These are phyloP conservation scores for Toxotes jaculatrix DNA, from an alignment of 2,113 vertebrate species.

Conservation along the genomic window DNA sequence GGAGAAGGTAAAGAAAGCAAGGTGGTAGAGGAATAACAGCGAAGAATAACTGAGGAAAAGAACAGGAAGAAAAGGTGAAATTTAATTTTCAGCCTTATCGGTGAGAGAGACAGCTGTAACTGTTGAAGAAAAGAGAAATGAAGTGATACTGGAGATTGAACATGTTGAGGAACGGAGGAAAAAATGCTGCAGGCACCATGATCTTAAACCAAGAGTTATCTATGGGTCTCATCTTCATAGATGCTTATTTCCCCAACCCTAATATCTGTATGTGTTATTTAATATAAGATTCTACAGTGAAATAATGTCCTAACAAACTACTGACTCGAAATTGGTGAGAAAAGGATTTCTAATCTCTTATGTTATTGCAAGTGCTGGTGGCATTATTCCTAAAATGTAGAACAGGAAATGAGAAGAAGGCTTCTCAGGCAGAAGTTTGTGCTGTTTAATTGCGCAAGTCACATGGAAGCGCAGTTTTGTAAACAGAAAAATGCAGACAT, in stretches of 20 bases:
- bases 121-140: neutral
- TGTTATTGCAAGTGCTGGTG: neutral
- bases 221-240: neutral
- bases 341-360: neutral
- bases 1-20: neutral
- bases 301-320: constrained; percentile 12
- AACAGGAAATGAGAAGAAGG: constrained; percentile 29
- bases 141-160: neutral
- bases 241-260: neutral
- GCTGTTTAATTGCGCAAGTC: constrained; percentile 39
- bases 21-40: neutral
- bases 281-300: neutral
- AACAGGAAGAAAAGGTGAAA: neutral
- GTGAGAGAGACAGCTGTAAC: neutral
- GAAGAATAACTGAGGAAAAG: neutral
- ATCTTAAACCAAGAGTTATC: neutral
- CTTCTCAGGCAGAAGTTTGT: constrained; percentile 24
- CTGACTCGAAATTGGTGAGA: constrained; percentile 12
- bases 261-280: neutral
- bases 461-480: constrained; percentile 51
- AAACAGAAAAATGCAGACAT: constrained; percentile 51
- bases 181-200: neutral
- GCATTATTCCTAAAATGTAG: constrained; percentile 6
- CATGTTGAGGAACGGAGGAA: constrained; percentile 10
- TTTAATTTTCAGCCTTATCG: neutral